Evolutionary conservation across 2,113 vertebrate species (phyloP), one percentile per base, ranked within the genome.

Genomic region (Zootoca vivipara): DNA sequence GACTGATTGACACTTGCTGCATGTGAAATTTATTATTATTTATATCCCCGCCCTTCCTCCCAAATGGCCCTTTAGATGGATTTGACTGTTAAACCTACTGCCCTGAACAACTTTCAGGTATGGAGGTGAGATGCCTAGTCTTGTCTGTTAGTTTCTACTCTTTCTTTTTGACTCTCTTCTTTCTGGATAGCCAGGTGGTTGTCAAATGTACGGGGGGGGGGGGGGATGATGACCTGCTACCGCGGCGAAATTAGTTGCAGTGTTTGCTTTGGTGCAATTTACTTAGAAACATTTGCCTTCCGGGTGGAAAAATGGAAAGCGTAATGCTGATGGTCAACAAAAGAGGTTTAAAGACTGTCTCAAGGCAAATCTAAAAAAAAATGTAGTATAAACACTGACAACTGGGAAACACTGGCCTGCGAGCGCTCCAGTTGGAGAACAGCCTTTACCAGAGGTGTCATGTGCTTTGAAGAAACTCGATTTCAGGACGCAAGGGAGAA

Each of bases 221-320:
- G 6, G 46, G 78, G 91, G 90, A n/a, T 85, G 1, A 22, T 72
- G 70, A 46, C 0, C 0, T 1, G 4, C 33, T 33, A 56, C 38
- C 30, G n/a, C 38, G 1, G 0, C 64, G 62, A 88, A 58, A 89
- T 91, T 78, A 77, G 28, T 28, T 82, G 22, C 40, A 16, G 33
- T 85, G 22, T 58, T 67, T 92, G 83, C 56, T 83, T 88, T 91
- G 92, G 85, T 83, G 83, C 87, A 16, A 83, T 20, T 62, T 62
- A n/a, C 26, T 26, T 90, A 79, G 94, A 82, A 78, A 82, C 65
- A 85, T 92, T 92, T 74, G 65, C 70, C 72, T 91, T 92, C 87
- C 78, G 89, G 91, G 82, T 94, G 90, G 82, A 90, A n/a, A n/a
- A n/a, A n/a, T n/a, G n/a, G n/a, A n/a, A n/a, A n/a, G n/a, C n/a